Evolutionary conservation across 2,888 invertebrate species (phyloP), one percentile per base, ranked within the genome.

Genomic region (Azorinus chamasolen): DNA sequence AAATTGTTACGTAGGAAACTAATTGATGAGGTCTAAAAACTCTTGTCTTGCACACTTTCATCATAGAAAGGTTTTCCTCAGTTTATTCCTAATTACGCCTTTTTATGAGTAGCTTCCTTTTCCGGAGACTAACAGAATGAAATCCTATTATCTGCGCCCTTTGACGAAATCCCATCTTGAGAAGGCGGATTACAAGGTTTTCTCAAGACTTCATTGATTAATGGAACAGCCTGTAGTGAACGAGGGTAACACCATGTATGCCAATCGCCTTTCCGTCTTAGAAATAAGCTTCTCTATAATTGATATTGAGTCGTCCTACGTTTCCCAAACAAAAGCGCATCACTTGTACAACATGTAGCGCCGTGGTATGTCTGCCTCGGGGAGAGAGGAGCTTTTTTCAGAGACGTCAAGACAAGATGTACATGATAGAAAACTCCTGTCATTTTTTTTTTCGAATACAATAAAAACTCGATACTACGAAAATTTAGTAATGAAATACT

Each of bases 171-270:
- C 50, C 24, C 24, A 12, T 50, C 50, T 50, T 50, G 50, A 50
- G 50, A 50, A 50, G 50, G 14, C 18, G 24, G 50, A 50, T 50
- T 50, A 50, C 50, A 24, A 50, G 20, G 20, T 22, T 50, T 50
- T 50, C 20, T 20, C 50, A 24, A 50, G 20, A 50, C 50, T 50
- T 50, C 50, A 50, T 50, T 50, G 50, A 50, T 50, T 50, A 50
- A 50, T 50, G 50, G 24, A 20, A 20, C 18, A 50, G 50, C 50
- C 18, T 50, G 22, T 50, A 20, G 18, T 50, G 50, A 50, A 50
- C 20, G 50, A 50, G 50, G 20, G 50, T 22, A 22, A 50, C 50
- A 50, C 24, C 50, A 50, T 20, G 18, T 18, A 50, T 50, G 18
- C 20, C 18, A 50, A 50, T 50, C 50, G 50, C 50, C 50, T 50